These are phyloP conservation scores for Phoebastria nigripes DNA, from an alignment of 2,797 vertebrate species.

Conservation along the genomic window DNA sequence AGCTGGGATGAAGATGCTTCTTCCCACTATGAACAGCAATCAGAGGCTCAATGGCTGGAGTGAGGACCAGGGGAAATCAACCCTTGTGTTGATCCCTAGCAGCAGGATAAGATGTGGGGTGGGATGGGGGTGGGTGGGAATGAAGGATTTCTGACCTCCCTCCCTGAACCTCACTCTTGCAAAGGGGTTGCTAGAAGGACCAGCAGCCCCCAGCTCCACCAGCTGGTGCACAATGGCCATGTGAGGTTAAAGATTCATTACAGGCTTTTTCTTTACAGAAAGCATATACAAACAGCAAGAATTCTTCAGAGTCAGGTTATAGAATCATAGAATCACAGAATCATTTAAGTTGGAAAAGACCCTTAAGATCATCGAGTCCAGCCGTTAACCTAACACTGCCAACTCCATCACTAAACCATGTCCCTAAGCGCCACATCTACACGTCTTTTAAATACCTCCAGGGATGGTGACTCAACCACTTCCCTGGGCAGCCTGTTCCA, in stretches of 20 bases:
- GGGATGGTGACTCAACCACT: neutral
- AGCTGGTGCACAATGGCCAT: neutral
- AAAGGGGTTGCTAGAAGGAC: neutral
- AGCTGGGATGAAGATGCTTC: neutral
- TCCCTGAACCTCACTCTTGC: neutral
- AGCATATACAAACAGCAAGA: fast-evolving
- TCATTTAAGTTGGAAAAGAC: neutral
- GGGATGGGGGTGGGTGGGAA: neutral
- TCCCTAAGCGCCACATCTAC: neutral
- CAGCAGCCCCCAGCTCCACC: neutral
- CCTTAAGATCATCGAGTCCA: neutral
- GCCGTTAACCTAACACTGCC: fast-evolving
- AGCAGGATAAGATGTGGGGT: neutral
- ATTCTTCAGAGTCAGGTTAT: neutral
- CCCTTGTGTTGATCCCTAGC: neutral
- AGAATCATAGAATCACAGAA: neutral
- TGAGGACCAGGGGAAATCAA: neutral
- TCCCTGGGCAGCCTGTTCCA: neutral
- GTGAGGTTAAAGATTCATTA: neutral
- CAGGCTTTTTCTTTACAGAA: neutral
- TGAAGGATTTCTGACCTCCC: neutral
- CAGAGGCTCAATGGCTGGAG: neutral
- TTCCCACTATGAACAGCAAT: neutral
- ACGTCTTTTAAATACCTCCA: fast-evolving
- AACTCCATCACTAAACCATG: neutral